Evolutionary conservation across 2,797 vertebrate species (phyloP).

Genomic region (Rhinoraja longicauda): DNA sequence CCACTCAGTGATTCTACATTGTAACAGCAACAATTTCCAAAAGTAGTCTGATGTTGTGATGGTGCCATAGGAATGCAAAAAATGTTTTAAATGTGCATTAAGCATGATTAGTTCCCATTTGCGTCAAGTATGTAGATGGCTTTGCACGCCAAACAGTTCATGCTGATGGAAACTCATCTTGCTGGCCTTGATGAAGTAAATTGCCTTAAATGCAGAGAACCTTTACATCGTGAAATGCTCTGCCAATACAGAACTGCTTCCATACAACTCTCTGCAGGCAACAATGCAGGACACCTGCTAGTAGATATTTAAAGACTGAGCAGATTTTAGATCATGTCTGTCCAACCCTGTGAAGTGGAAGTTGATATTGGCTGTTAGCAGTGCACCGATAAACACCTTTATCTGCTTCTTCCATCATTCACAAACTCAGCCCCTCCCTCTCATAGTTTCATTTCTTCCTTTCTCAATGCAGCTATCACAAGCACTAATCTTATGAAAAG

Average conservation of each 20-base stretch:
- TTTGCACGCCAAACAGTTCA: not conserved
- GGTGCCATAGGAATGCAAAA: not conserved
- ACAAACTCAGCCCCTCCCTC: too few species aligned
- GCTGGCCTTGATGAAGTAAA: not conserved
- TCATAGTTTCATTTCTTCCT: too few species aligned
- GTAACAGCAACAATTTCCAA: not conserved
- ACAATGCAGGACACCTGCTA: not conserved
- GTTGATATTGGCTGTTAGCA: not conserved
- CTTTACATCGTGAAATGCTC: not conserved
- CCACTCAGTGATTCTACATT: too few species aligned
- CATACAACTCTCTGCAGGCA: not conserved
- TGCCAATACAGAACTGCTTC: not conserved
- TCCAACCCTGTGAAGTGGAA: not conserved
- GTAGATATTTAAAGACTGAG: not conserved
- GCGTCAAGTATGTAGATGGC: not conserved
- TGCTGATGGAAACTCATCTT: not conserved
- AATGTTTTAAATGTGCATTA: not conserved
- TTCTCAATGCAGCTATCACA: too few species aligned
- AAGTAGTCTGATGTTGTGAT: not conserved
- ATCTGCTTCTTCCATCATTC: too few species aligned
- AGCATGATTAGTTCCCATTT: not conserved
- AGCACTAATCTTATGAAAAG: too few species aligned
- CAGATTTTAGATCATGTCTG: not conserved
- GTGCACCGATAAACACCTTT: not conserved
- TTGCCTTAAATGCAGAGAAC: not conserved